A percentile compares a stretch with the other conserved stretches of the same genome.
Evolutionary conservation across 2,888 invertebrate species (phyloP).

Genomic region (Icerya purchasi): DNA sequence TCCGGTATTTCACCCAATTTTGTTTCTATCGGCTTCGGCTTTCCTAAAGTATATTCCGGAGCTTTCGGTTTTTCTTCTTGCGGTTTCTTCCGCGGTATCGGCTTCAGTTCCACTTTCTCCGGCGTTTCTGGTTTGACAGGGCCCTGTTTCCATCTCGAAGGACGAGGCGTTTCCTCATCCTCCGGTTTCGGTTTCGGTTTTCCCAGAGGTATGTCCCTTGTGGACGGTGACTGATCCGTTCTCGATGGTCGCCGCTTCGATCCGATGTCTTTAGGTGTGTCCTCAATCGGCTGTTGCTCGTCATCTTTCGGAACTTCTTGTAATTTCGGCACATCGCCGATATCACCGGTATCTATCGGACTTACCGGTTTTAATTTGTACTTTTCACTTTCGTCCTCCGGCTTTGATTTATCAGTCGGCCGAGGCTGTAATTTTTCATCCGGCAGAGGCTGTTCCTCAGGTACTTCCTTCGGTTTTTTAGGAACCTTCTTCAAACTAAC

Average conservation of each 20-base stretch:
- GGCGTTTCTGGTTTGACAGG: constrained; percentile 24
- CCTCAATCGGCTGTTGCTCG: constrained; percentile 16
- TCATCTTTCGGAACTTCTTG: constrained; percentile 16
- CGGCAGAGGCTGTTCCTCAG: constrained; percentile 20
- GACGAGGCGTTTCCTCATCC: constrained; percentile 23
- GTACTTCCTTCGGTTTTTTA: constrained; percentile 13
- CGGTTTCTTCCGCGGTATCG: constrained; percentile 23
- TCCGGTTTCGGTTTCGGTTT: constrained; percentile 19
- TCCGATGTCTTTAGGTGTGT: constrained; percentile 18
- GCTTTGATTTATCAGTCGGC: constrained; percentile 20
- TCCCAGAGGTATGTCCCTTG: constrained; percentile 18
- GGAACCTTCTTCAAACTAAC: constrained; percentile 29
- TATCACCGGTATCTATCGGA: constrained; percentile 18
- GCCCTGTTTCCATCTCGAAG: constrained; percentile 26
- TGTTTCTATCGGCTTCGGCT: no score
- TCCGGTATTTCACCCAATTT: no score
- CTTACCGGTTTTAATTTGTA: constrained; percentile 21
- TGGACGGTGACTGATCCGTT: constrained; percentile 18
- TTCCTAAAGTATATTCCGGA: no score
- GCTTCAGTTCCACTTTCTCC: constrained; percentile 23
- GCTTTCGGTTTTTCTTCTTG: constrained; percentile 23
- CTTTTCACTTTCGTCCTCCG: constrained; percentile 17
- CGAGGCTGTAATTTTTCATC: constrained; percentile 18
- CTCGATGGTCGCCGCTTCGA: constrained; percentile 19
- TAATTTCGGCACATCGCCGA: constrained; percentile 16